Evolutionary conservation across 2,888 invertebrate genomes (phyloP).

Genomic region (Caenorhabditis sinica): DNA sequence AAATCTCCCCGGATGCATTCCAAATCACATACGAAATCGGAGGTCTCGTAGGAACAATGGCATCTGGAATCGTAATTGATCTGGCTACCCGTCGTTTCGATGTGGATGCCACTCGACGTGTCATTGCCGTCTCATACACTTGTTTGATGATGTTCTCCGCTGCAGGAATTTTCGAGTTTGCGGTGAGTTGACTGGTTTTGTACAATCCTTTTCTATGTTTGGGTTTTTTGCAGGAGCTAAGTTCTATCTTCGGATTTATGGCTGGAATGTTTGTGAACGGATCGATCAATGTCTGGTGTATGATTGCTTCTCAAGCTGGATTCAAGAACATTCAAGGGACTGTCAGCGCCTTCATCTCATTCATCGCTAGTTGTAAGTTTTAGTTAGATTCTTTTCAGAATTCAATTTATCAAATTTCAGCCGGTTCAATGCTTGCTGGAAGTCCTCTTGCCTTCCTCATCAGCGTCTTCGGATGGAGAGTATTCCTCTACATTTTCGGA

Average conservation of each 20-base stretch:
- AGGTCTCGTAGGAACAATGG: constrained; percentile 71
- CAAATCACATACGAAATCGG: constrained; percentile 73
- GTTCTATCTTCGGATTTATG: constrained; percentile 66
- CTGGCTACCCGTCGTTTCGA: constrained; percentile 52
- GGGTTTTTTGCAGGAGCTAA: constrained; percentile 40
- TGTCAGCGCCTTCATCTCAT: constrained; percentile 71
- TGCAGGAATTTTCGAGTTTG: constrained; percentile 62
- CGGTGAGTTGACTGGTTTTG: constrained; percentile 43
- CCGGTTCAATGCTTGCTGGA: constrained; percentile 75
- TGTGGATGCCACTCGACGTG: constrained; percentile 58
- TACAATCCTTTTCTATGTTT: neutral
- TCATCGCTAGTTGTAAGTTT: constrained; percentile 74
- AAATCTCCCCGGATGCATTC: constrained; percentile 66
- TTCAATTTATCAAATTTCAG: constrained; percentile 56
- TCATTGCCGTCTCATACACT: constrained; percentile 63
- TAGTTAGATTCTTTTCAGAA: neutral
- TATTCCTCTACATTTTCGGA: constrained; percentile 68
- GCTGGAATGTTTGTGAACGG: constrained; percentile 72
- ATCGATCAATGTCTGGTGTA: constrained; percentile 72
- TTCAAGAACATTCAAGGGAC: constrained; percentile 66
- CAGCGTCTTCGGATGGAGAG: constrained; percentile 63
- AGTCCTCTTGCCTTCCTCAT: constrained; percentile 71
- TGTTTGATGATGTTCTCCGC: constrained; percentile 66
- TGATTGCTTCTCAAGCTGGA: constrained; percentile 70
- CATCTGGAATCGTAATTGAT: constrained; percentile 71